A percentile compares a stretch with the other conserved stretches of the same genome.
These are phyloP conservation scores for Drymodes brunneopygia DNA, from an alignment of 2,113 vertebrate species.

Conservation along the genomic window DNA sequence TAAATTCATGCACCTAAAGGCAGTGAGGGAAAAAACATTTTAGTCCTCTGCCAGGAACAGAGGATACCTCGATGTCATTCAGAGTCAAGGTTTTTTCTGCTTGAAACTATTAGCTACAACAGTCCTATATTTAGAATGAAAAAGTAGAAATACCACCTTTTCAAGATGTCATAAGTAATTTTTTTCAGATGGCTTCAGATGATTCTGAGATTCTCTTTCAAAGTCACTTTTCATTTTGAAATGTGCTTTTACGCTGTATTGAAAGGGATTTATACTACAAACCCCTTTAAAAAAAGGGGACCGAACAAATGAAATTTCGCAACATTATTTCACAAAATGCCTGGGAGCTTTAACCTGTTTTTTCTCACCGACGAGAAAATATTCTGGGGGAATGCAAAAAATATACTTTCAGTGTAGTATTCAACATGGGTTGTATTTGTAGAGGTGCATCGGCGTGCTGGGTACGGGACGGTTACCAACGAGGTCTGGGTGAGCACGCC, in stretches of 20 bases:
- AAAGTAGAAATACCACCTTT: neutral
- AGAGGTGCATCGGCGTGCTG: rapidly evolving
- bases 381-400: neutral
- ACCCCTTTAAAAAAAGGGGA: neutral
- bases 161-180: neutral
- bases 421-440: neutral
- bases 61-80: neutral
- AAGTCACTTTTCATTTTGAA: neutral
- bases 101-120: neutral
- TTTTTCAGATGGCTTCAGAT: neutral
- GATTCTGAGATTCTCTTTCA: neutral
- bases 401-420: neutral
- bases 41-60: neutral
- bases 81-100: neutral
- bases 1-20: constrained; percentile 27
- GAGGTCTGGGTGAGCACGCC: rapidly evolving
- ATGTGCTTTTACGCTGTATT: neutral
- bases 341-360: neutral
- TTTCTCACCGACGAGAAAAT: neutral
- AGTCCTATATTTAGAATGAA: neutral
- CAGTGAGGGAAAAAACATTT: neutral
- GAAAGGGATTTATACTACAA: neutral
- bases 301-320: neutral
- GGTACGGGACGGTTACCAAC: rapidly evolving
- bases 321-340: neutral